Evolutionary conservation across 2,888 invertebrate species (phyloP).

Genomic region (Amphipoea oculea): DNA sequence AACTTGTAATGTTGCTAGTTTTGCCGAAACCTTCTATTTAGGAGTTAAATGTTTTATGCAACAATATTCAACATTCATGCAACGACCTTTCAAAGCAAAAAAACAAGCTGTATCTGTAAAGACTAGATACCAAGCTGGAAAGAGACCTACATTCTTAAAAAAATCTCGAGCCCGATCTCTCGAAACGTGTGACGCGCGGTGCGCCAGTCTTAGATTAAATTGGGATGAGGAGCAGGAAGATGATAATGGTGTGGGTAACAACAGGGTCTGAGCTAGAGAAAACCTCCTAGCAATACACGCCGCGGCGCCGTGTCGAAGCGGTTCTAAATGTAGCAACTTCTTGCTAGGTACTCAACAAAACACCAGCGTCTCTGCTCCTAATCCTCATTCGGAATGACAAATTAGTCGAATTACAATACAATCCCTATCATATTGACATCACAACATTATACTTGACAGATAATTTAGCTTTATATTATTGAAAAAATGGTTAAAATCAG

Average conservation of each 20-base stretch:
- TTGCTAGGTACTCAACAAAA: background rate
- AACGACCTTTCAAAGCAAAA: background rate
- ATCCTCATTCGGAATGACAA: background rate
- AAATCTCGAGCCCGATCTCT: background rate
- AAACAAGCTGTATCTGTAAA: background rate
- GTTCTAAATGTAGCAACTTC: background rate
- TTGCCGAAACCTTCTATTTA: background rate
- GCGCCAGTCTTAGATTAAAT: background rate
- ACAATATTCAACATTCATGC: background rate
- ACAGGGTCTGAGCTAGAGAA: background rate
- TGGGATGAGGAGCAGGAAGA: background rate
- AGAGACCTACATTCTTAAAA: background rate
- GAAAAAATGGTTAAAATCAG: too few species aligned
- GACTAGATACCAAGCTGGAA: background rate
- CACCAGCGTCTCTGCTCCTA: background rate
- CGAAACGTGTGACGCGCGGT: background rate
- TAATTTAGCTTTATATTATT: too few species aligned
- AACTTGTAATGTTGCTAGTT: conserved; percentile 5
- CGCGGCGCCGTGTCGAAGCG: background rate
- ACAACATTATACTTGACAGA: background rate
- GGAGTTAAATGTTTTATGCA: background rate
- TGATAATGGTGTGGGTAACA: background rate
- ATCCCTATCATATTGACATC: too few species aligned
- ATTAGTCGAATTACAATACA: background rate
- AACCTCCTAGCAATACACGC: background rate